A percentile compares a stretch with the other conserved stretches of the same genome.
Conservation (phyloP, 2,888 invertebrate species). For the Chrysodeixis includens region DNA sequence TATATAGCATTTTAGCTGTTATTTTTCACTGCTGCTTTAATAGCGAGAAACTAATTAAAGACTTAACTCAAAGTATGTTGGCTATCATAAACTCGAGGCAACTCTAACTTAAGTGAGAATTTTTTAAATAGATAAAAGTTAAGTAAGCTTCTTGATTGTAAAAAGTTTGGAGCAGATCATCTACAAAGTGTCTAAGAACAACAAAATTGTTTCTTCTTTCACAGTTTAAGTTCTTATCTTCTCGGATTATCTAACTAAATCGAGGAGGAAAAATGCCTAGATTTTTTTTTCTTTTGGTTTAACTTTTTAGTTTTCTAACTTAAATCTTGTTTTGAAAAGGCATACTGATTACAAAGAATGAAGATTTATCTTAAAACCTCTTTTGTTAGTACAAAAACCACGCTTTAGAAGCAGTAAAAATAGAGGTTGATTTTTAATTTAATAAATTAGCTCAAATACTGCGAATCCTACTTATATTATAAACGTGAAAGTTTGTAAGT, state of each 20-base stretch:
- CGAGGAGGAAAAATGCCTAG: background rate
- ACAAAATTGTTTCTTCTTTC: slow-evolving; percentile 28
- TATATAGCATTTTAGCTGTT: background rate
- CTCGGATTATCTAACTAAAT: background rate
- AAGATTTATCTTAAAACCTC: background rate
- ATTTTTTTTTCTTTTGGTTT: background rate
- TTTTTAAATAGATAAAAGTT: slow-evolving; percentile 32
- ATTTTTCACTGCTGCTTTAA: slow-evolving; percentile 11
- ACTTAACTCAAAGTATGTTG: slow-evolving; percentile 32
- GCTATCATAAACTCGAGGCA: slow-evolving; percentile 34
- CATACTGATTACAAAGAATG: background rate
- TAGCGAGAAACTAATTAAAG: slow-evolving; percentile 45
- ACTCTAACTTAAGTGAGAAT: slow-evolving; percentile 24
- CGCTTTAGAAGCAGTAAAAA: too few relatives aligned
- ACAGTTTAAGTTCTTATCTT: background rate
- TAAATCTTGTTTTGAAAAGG: background rate
- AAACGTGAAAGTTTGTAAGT: too few relatives aligned
- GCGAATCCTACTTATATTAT: too few relatives aligned
- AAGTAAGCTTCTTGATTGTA: slow-evolving; percentile 31
- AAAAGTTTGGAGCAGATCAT: slow-evolving; percentile 40
- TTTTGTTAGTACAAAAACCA: background rate
- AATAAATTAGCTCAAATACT: too few relatives aligned
- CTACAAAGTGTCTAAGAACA: slow-evolving; percentile 18
- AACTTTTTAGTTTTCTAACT: background rate
- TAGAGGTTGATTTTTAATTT: too few relatives aligned